Base-by-base conservation (phyloP, 2,113 vertebrate species). In the Myotis yumanensis region DNA sequence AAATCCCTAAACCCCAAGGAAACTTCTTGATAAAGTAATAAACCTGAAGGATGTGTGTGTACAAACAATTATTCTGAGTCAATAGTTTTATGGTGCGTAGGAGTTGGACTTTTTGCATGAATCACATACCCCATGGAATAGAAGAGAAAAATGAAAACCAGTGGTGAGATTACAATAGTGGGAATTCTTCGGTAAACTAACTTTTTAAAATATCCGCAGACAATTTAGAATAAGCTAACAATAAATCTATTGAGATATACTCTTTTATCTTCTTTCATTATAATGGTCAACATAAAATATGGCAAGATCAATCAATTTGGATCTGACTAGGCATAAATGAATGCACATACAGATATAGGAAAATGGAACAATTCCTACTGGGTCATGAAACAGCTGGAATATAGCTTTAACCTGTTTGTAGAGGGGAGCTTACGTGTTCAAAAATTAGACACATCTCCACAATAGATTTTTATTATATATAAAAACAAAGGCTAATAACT, bases 81-180 rank as follows among this genome's bases (percentile, higher is more conserved):
- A 92, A n/a, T 84, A 57, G 7, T 9, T 88, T 72, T 51, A 15
- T 86, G 69, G n/a, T 23, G 14, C 5, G 1, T 66, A 83, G 62
- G 59, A 82, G 6, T 90, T 76, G 59, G 40, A 64, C 35, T 89
- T 76, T 91, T 25, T 62, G 32, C 28, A 12, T 72, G 68, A 96
- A 46, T 94, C 85, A 94, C 16, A 86, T 57, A 52, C 48, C 68
- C n/a, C 22, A 43, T 73, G 37, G 92, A 90, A 71, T 30, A 16
- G 51, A 93, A 84, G 62, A 80, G 37, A 96, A 94, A 87, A 80
- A 43, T 59, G 72, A 90, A 90, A 90, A 59, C 40, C 81, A 89
- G 15, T 83, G 30, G 0, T 22, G n/a, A 76, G 4, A 95, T 83
- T 83, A 52, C 81, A 46, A 75, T 30, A 86, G 37, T 28, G 9